Conservation (phyloP, 53 echinoderm and acorn worm genomes). For the Luidia sarsii region DNA sequence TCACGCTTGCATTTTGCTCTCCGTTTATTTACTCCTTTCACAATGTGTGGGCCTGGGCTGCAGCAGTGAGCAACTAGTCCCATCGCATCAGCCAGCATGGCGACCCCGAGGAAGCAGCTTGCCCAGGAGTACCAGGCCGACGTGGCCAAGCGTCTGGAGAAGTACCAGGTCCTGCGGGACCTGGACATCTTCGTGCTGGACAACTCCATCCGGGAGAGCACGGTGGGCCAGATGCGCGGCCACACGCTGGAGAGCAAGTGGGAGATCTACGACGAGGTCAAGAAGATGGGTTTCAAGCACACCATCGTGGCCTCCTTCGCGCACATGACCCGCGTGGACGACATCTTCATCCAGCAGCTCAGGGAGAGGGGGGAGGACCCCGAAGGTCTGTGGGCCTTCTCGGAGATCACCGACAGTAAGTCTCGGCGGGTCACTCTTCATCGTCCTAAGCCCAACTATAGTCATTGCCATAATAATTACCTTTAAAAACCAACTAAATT, state of each 20-base stretch:
- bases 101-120: too few relatives aligned
- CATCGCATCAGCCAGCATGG: too few relatives aligned
- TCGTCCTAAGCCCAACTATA: too few relatives aligned
- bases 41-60: neutral
- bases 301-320: constrained; percentile 64
- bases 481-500: too few relatives aligned
- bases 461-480: too few relatives aligned
- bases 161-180: constrained; percentile 38
- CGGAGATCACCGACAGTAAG: constrained; percentile 50
- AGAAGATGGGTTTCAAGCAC: constrained; percentile 57
- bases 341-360: constrained; percentile 55
- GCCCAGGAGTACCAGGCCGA: too few relatives aligned
- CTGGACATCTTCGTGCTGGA: constrained; percentile 64
- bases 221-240: constrained; percentile 44
- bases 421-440: too few relatives aligned
- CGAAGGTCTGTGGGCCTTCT: constrained; percentile 45
- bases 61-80: neutral
- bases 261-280: constrained; percentile 58
- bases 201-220: constrained; percentile 59
- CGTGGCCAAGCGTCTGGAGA: neutral
- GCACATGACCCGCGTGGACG: constrained; percentile 55
- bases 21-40: neutral
- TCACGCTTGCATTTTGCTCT: neutral
- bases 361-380: constrained; percentile 54
- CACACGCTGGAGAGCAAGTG: constrained; percentile 50